phyloP scores from a whole-genome alignment of 2,888 invertebrate genomes.

The Polymixis flavicincta region DNA sequence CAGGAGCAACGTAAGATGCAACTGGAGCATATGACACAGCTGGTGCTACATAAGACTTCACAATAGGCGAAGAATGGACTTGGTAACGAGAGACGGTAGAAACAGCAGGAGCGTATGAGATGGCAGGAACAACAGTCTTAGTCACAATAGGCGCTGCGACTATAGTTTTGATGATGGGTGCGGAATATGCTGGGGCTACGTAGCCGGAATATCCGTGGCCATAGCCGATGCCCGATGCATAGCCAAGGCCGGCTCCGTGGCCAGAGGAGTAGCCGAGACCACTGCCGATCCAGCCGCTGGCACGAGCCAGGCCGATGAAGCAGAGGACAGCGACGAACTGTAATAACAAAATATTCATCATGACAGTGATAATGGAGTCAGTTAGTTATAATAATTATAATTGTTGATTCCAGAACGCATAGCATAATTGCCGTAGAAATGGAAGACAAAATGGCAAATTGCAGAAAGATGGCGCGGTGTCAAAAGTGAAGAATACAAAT shows the following conservation, averaged over 20 bases:
- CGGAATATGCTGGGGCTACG: slow-evolving; percentile 68
- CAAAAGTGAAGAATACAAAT: background rate
- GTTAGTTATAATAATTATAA: too few relatives aligned
- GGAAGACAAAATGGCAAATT: background rate
- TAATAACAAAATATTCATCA: too few relatives aligned
- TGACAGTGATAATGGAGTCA: too few relatives aligned
- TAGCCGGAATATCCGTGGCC: slow-evolving; percentile 68
- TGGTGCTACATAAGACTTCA: slow-evolving; percentile 63
- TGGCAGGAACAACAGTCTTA: slow-evolving; percentile 69
- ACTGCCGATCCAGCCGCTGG: slow-evolving; percentile 74
- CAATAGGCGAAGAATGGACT: slow-evolving; percentile 70
- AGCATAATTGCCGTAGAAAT: background rate
- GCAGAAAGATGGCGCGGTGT: background rate
- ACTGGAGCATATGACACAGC: slow-evolving; percentile 59
- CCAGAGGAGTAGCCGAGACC: slow-evolving; percentile 66
- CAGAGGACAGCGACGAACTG: slow-evolving; percentile 76
- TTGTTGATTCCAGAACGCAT: background rate
- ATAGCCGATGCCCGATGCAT: slow-evolving; percentile 68
- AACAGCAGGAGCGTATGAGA: slow-evolving; percentile 73
- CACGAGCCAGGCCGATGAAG: slow-evolving; percentile 75
- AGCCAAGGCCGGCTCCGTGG: slow-evolving; percentile 66
- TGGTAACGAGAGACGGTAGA: slow-evolving; percentile 78
- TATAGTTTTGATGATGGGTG: slow-evolving; percentile 65
- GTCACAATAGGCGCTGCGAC: slow-evolving; percentile 67
- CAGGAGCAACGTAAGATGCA: slow-evolving; percentile 58